Base-by-base conservation (phyloP, 2,888 invertebrate genomes). In the Sthenelais limicola region DNA sequence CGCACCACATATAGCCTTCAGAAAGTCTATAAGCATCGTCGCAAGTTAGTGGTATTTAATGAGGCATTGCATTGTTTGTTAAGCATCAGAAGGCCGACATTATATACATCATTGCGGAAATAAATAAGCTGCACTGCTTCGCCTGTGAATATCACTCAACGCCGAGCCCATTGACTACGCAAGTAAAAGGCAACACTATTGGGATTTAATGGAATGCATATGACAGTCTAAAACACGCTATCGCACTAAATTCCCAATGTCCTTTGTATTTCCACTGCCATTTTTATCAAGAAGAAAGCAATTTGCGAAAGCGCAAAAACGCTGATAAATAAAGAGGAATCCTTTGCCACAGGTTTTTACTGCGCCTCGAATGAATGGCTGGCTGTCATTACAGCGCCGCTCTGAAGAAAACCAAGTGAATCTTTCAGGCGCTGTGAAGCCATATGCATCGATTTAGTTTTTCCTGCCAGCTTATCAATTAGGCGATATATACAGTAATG, bases 271-370 rank as follows among this genome's bases (percentile, higher is more conserved):
- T 56, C 32, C 56, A 43, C 43, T 12, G 15, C 43, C 12, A 9
- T 43, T 30, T 30, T 26, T 52, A 52, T 26, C 18, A 38, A 62
- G 35, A 62, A 62, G 62, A 62, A 62, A 43, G 62, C 62, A 62
- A 62, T 62, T 38, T 38, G 62, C 24, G 21, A 28, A 38, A 4
- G 62, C 62, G 24, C 62, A 35, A 62, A 62, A 35, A 38, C 24
- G 62, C 43, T 62, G 38, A 62, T 62, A 62, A 62, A 62, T 35
- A 62, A 62, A 62, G 62, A 62, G 62, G 38, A 62, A 26, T 62
- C 26, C 62, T 62, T 62, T 62, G 62, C 21, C n/a, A n/a, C n/a
- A n/a, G 9, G 43, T 51, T 51, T 21, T 51, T n/a, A n/a, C n/a
- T n/a, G n/a, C n/a, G n/a, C n/a, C n/a, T n/a, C n/a, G 33, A 56